Evolutionary conservation across 2,113 vertebrate species (phyloP).

Genomic region (Emydocephalus ijimae): DNA sequence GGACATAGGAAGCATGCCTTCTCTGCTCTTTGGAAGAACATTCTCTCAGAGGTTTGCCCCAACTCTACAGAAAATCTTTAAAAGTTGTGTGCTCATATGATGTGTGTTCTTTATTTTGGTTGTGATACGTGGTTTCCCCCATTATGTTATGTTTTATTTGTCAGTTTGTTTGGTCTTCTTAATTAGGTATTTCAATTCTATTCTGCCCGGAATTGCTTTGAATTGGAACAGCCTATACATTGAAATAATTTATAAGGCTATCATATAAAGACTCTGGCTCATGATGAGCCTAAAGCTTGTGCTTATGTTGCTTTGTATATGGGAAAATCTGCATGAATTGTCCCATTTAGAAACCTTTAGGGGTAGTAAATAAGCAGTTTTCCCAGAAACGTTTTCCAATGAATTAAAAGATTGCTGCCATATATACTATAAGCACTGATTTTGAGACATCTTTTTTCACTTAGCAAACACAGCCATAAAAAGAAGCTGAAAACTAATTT

Average conservation of each 20-base stretch:
- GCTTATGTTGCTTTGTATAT: not conserved
- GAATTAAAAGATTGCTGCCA: conserved; percentile 50
- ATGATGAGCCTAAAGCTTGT: not conserved
- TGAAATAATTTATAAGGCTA: not conserved
- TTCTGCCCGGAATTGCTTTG: not conserved
- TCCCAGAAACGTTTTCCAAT: conserved; percentile 42
- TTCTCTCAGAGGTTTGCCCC: not conserved
- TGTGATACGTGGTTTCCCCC: not conserved
- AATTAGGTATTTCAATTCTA: not conserved
- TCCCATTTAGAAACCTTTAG: conserved; percentile 40
- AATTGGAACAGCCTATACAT: not conserved
- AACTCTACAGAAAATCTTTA: not conserved
- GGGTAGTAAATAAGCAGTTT: conserved; percentile 39
- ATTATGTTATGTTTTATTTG: not conserved
- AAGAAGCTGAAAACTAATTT: conserved; percentile 38
- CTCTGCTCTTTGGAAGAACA: not conserved
- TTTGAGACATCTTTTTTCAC: conserved; percentile 52
- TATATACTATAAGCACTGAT: conserved; percentile 48
- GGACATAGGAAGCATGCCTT: not conserved
- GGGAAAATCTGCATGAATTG: not conserved
- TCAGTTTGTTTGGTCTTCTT: not conserved
- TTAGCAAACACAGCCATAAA: conserved; percentile 55
- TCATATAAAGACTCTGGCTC: not conserved
- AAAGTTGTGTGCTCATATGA: not conserved
- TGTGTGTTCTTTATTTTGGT: not conserved